Evolutionary conservation across 2,888 invertebrate species (phyloP), one percentile per base, ranked within the genome.

Genomic region (Lacanobia oleracea): DNA sequence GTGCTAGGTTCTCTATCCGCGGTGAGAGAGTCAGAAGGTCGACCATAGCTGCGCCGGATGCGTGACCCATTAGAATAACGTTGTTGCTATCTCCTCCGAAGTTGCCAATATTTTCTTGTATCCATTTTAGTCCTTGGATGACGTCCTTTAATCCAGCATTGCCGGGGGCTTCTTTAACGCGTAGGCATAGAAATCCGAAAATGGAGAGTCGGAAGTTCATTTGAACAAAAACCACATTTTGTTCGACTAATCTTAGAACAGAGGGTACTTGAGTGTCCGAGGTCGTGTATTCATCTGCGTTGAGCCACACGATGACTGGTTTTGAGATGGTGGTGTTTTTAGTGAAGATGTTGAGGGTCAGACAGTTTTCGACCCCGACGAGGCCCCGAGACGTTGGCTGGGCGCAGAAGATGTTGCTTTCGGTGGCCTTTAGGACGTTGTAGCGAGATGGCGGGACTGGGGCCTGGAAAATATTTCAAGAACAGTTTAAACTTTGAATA

Each of bases 61-160:
- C 97, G 88, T 98, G 98, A 0, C 99, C 99, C 89, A 98, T 96
- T 0, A 99, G 90, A 0, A 98, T 97, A 2, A 99, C 96, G 83
- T 97, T 97, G 56, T 97, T 96, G 0, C 97, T 97, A 91, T 98
- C 97, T 1, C 98, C 90, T 33, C 89, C 88, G 43, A 90, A 90
- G 14, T 82, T 83, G 6, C 73, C 87, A 23, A 90, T 89, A 88
- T 98, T 98, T 66, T 97, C 95, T 82, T 97, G 96, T 0, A 98
- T 96, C 98, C 98, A 98, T 78, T 96, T 91, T 67, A 99, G 93
- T 1, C 98, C 98, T 93, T 98, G 96, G 77, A 98, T 96, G 79
- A 99, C 98, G 90, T 99, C 99, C 90, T 97, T 97, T 37, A 99
- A 92, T 0, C 99, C 99, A 81, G 98, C 97, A 90, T 99, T 99